These are phyloP conservation scores for Orchesella flavescens DNA, from an alignment of 2,888 invertebrate genomes.

Conservation along the genomic window DNA sequence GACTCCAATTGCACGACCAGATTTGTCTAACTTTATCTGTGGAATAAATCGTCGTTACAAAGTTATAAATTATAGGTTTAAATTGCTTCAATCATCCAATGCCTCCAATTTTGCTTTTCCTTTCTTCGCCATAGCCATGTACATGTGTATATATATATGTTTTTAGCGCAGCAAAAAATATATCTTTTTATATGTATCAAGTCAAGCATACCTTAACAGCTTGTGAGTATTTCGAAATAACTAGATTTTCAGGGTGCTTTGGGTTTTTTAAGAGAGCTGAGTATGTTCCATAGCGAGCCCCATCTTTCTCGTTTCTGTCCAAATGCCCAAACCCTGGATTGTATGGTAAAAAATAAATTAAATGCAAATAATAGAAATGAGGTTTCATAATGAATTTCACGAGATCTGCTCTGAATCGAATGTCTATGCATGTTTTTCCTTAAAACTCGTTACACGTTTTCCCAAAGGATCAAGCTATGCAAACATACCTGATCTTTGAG, in stretches of 20 bases:
- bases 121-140: too few relatives aligned
- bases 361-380: too few relatives aligned
- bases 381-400: too few relatives aligned
- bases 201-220: constrained; percentile 51
- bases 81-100: too few relatives aligned
- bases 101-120: too few relatives aligned
- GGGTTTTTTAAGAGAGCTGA: constrained; percentile 44
- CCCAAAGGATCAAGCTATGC: too few relatives aligned
- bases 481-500: constrained; percentile 59
- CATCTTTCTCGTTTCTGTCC: constrained; percentile 47
- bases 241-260: constrained; percentile 46
- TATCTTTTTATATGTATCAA: too few relatives aligned
- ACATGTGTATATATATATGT: too few relatives aligned
- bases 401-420: too few relatives aligned
- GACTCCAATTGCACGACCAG: constrained; percentile 57
- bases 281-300: constrained; percentile 50
- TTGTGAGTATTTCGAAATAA: constrained; percentile 55
- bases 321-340: constrained; percentile 43
- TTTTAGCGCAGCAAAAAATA: too few relatives aligned
- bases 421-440: too few relatives aligned
- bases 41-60: neutral
- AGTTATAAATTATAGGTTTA: neutral
- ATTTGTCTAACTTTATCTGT: constrained; percentile 59
- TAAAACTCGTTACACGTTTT: too few relatives aligned
- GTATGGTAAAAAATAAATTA: neutral